Evolutionary conservation across 2,888 invertebrate genomes (phyloP), one percentile per base, ranked within the genome.

Genomic region (Muschampia staudingeri): DNA sequence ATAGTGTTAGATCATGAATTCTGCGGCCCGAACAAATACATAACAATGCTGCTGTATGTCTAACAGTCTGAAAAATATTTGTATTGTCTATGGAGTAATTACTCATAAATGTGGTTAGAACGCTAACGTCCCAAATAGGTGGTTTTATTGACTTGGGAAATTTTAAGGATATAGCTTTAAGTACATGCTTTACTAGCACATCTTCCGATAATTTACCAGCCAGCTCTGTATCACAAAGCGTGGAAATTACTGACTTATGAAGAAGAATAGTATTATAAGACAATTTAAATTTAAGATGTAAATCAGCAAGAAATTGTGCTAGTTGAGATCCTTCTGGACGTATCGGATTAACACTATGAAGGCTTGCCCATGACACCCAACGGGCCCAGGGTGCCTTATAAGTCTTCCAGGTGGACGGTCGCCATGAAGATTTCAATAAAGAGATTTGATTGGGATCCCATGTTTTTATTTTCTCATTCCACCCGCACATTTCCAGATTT

Each of bases 401-500:
- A 56, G 56, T 56, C 56, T 25, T 56, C 56, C 56, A 56, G 19
- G 56, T 56, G 56, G 56, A 56, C 11, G 56, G 56, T 56, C 56
- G 56, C 56, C 56, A 56, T 56, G 56, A 56, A 56, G 56, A 56
- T 25, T 56, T 56, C 8, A 56, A 56, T 19, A 56, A 56, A 19
- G 56, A 56, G 19, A 56, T 19, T 67, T 79, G 73, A 40, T 34
- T 4, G n/a, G 69, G 12, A 12, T 73, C 42, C 79, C 79, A 79
- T 0, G 25, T 30, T 25, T 30, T 42, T 73, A 73, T 11, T 16
- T 42, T 42, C 37, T 19, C 67, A 19, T 44, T 30, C 82, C 77
- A 82, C 82, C 82, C 82, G 77, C 80, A 80, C 80, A 73, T 77
- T 52, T 80, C 80, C 82, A 82, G 7, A 82, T 56, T 40, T 82